A percentile compares a stretch with the other conserved stretches of the same genome.
Evolutionary conservation across 2,797 vertebrate species (phyloP).

Genomic region (Dallia pectoralis): DNA sequence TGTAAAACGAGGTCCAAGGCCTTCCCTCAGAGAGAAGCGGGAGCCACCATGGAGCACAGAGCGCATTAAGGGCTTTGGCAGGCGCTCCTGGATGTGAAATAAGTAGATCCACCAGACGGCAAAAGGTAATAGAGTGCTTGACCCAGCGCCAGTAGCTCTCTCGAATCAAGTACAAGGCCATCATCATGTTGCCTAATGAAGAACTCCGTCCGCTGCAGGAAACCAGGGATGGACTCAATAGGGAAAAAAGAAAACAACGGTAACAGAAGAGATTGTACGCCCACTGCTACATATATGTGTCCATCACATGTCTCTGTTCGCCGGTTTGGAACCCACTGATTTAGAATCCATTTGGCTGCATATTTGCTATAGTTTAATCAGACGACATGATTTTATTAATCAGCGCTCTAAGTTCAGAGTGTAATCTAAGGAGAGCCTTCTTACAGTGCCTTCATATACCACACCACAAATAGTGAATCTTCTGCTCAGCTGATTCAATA

Average conservation of each 20-base stretch:
- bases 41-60: slow-evolving; percentile 57
- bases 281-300: neutral
- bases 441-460: no score
- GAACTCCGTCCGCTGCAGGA: slow-evolving; percentile 13
- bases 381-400: slow-evolving; percentile 1
- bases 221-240: slow-evolving; percentile 34
- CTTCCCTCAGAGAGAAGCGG: slow-evolving; percentile 53
- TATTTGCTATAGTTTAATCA: neutral
- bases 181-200: slow-evolving; percentile 50
- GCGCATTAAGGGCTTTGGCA: slow-evolving; percentile 67
- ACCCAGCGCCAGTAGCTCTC: slow-evolving; percentile 44
- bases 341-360: neutral
- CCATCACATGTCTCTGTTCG: neutral
- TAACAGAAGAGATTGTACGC: neutral
- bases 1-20: slow-evolving; percentile 43
- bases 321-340: neutral
- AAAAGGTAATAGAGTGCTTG: slow-evolving; percentile 49
- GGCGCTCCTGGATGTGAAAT: slow-evolving; percentile 51
- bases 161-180: slow-evolving; percentile 37
- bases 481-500: no score
- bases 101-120: slow-evolving; percentile 45
- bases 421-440: neutral
- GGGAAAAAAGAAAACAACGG: slow-evolving; percentile 24
- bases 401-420: neutral
- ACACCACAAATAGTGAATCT: no score